Percentiles rank a stretch among this genome's conserved stretches.
Evolutionary conservation across 2,888 invertebrate species (phyloP).

Genomic region (Malacosoma neustria): DNA sequence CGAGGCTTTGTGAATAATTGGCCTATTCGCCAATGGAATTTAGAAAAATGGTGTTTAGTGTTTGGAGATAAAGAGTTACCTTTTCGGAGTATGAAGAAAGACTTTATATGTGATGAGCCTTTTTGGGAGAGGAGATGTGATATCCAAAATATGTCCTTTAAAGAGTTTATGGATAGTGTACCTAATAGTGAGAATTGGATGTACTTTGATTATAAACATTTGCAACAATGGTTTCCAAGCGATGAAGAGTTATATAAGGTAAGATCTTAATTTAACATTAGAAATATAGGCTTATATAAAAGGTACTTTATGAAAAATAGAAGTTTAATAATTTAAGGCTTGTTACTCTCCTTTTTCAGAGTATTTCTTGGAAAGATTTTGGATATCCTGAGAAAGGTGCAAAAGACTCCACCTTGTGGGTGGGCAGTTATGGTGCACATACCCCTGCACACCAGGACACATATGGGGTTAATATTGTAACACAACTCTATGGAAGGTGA

Average conservation of each 20-base stretch:
- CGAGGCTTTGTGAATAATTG: conserved; percentile 69
- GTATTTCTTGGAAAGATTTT: conserved; percentile 77
- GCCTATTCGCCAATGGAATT: conserved; percentile 74
- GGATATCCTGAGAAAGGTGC: conserved; percentile 81
- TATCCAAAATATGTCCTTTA: conserved; percentile 74
- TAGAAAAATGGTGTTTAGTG: conserved; percentile 74
- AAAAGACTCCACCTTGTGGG: conserved; percentile 88
- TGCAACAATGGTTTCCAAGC: conserved; percentile 79
- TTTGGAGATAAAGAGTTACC: conserved; percentile 72
- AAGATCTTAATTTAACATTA: conserved; percentile 17
- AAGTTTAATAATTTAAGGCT: too few species aligned
- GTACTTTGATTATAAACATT: conserved; percentile 91
- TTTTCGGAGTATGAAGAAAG: conserved; percentile 67
- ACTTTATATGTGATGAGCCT: conserved; percentile 68
- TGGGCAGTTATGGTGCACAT: conserved; percentile 89
- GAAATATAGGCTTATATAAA: too few species aligned
- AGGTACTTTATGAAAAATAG: too few species aligned
- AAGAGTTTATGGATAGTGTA: conserved; percentile 72
- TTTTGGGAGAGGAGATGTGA: conserved; percentile 87
- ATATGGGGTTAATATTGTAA: conserved; percentile 94
- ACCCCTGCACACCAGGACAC: conserved; percentile 96
- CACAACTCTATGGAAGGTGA: conserved; percentile 90
- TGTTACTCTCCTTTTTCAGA: conserved; percentile 21
- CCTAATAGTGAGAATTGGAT: conserved; percentile 75
- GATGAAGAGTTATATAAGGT: conserved; percentile 76